Base-by-base conservation (phyloP, 2,888 invertebrate species). In the Danaus chrysippus region DNA sequence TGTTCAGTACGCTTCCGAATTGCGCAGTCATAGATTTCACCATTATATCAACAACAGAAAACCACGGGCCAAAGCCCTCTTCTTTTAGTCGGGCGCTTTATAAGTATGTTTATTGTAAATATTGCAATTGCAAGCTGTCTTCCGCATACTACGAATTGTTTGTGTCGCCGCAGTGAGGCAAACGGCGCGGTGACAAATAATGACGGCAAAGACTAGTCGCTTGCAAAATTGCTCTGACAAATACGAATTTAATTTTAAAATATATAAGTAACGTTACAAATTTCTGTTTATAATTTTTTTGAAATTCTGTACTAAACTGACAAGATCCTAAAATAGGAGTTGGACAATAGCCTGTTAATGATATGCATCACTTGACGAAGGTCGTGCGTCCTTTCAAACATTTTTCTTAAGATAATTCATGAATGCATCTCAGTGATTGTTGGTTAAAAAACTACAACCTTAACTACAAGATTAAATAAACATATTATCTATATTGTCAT, bases 121-220 rank as follows among this genome's bases (percentile, higher is more conserved):
- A 70, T 69, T 71, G 70, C 68, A 64, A 62, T 64, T 65, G 67
- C 69, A 72, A 68, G 71, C 63, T 67, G 70, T 69, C 81, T 84
- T 86, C 86, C 86, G 86, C 86, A 83, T 85, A 76, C 81, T 80
- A 74, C 65, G 73, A 78, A 78, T 82, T 77, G 69, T 73, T 67
- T 74, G 74, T 74, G 76, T 71, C 72, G 71, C 75, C 76, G 74
- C 76, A 71, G 68, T 72, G 74, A 76, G 71, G 72, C 72, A 73
- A 75, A 70, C 71, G 63, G 72, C 72, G 71, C 57, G 68, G 56
- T 54, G 65, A 63, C 64, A 56, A 46, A 63, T 58, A 59, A 59
- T 65, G 65, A 54, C 55, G 17, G 41, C 61, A 59, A 56, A 67
- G 67, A 67, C 34, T 63, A 65, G 60, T 63, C 53, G 23, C 54